phyloP scores from a whole-genome alignment of 1,140 invertebrate genomes.

The Microplitis demolitor region DNA sequence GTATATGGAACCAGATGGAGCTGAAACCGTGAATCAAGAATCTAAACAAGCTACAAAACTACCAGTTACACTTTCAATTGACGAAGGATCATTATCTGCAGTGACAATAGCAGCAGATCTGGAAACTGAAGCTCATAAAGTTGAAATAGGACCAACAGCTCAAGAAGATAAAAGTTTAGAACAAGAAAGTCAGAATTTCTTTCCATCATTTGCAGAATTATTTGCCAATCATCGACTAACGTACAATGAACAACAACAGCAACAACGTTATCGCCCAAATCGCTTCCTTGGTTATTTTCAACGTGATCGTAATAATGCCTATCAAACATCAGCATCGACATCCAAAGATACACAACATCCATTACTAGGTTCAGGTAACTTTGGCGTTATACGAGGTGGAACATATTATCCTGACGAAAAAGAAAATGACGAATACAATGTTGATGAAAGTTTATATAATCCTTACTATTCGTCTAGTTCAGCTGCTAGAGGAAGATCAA shows the following conservation, averaged over 20 bases:
- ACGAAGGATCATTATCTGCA: neutral
- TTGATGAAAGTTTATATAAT: conserved; percentile 59
- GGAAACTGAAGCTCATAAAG: conserved; percentile 2
- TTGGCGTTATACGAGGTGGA: conserved; percentile 84
- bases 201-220: conserved; percentile 62
- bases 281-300: conserved; percentile 57
- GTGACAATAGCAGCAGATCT: neutral
- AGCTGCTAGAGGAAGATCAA: conserved; percentile 66
- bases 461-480: conserved; percentile 71
- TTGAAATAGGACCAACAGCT: conserved; percentile 8
- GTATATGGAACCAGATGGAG: conserved; percentile 57
- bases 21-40: conserved; percentile 32
- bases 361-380: conserved; percentile 84
- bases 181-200: conserved; percentile 60
- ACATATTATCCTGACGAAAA: conserved; percentile 76
- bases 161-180: conserved; percentile 51
- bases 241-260: conserved; percentile 51
- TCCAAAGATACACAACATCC: conserved; percentile 49
- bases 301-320: conserved; percentile 43
- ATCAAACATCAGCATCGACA: conserved; percentile 40
- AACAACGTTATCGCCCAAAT: conserved; percentile 54
- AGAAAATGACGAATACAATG: conserved; percentile 59
- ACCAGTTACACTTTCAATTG: neutral
- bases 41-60: neutral
- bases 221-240: conserved; percentile 55